Evolutionary conservation across 2,888 invertebrate genomes (phyloP).

Genomic region (Dicranocentrus wangi): DNA sequence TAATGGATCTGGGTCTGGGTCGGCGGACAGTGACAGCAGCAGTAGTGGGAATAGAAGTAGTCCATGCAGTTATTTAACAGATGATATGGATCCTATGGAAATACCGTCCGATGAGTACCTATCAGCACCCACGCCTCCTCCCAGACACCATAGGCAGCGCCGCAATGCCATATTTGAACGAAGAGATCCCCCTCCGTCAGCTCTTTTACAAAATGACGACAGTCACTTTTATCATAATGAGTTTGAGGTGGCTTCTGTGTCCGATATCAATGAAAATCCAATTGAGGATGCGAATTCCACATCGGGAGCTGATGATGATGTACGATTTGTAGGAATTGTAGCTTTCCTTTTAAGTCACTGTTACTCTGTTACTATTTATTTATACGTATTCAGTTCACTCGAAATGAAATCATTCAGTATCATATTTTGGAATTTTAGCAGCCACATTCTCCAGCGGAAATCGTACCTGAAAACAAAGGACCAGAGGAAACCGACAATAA

Average conservation of each 20-base stretch:
- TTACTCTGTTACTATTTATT: too few species aligned
- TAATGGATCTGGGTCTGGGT: too few species aligned
- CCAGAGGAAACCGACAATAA: conserved; percentile 16
- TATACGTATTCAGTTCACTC: not conserved
- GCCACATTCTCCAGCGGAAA: not conserved
- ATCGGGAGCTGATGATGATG: conserved; percentile 56
- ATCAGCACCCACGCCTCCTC: conserved; percentile 19
- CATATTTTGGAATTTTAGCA: not conserved
- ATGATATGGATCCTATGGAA: conserved; percentile 41
- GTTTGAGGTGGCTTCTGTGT: conserved; percentile 65
- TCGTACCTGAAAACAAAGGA: not conserved
- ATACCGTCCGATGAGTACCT: conserved; percentile 37
- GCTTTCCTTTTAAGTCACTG: too few species aligned
- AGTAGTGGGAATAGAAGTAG: too few species aligned
- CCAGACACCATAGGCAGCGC: conserved; percentile 10
- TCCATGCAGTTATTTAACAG: conserved; percentile 11
- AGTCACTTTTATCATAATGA: conserved; percentile 44
- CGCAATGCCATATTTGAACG: conserved; percentile 43
- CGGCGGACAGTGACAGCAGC: too few species aligned
- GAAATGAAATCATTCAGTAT: not conserved
- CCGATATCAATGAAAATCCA: conserved; percentile 65
- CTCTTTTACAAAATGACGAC: conserved; percentile 11
- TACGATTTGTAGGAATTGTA: conserved; percentile 15
- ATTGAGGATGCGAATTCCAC: conserved; percentile 68
- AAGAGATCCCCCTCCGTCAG: conserved; percentile 18